A percentile compares a stretch with the other conserved stretches of the same genome.
Conservation (phyloP, 1,140 invertebrate genomes). For the Macrobrachium rosenbergii region DNA sequence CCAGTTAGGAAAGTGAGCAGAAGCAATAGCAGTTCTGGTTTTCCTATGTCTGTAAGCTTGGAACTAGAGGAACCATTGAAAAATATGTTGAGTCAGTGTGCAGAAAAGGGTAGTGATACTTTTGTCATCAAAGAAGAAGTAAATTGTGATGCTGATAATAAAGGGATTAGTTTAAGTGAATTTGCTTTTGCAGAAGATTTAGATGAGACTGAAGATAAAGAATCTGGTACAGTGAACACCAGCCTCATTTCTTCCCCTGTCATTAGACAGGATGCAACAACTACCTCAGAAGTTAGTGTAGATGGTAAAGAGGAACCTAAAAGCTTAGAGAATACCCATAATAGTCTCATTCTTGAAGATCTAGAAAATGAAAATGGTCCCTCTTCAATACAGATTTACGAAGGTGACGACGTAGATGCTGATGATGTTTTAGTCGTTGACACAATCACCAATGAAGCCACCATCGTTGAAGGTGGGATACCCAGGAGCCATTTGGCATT, state of each 20-base stretch:
- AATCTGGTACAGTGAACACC: not conserved
- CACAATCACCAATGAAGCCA: constrained; percentile 74
- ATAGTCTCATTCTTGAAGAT: constrained; percentile 59
- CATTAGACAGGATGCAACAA: not conserved
- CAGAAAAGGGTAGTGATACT: not conserved
- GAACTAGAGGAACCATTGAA: constrained; percentile 46
- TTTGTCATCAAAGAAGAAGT: constrained; percentile 33
- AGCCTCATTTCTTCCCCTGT: not conserved
- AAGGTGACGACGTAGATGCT: constrained; percentile 68
- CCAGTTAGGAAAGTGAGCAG: constrained; percentile 17
- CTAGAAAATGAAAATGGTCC: constrained; percentile 47
- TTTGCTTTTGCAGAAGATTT: constrained; percentile 1
- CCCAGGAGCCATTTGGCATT: constrained; percentile 58
- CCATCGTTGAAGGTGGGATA: constrained; percentile 70
- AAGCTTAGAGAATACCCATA: constrained; percentile 30
- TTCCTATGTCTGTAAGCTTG: constrained; percentile 27
- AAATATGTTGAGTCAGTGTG: not conserved
- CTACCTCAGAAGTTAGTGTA: not conserved
- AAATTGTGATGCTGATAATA: not conserved
- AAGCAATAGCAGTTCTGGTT: not conserved
- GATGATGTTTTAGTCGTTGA: constrained; percentile 74
- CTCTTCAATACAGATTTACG: constrained; percentile 55
- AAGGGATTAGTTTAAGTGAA: not conserved
- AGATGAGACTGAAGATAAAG: not conserved
- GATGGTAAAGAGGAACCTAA: not conserved